These are phyloP conservation scores for Synergus gifuensis DNA, from an alignment of 2,888 invertebrate species.

Conservation along the genomic window DNA sequence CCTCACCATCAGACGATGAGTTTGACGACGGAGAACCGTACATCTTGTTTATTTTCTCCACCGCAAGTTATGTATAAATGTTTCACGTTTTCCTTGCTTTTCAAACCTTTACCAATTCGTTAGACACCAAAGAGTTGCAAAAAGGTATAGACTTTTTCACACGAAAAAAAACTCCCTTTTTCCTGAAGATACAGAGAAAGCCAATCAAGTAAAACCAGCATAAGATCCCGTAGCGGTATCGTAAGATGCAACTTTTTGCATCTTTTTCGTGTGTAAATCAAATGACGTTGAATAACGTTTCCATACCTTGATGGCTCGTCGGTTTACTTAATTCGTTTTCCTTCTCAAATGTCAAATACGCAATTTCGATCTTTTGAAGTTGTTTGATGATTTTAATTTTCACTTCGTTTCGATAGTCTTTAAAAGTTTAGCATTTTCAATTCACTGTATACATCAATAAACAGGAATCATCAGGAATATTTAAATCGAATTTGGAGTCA, in stretches of 20 bases:
- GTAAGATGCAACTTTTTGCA: conserved; percentile 13
- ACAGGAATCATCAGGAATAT: not conserved
- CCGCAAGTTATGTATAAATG: not conserved
- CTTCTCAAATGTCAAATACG: not conserved
- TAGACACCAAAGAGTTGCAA: not conserved
- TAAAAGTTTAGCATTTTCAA: not conserved
- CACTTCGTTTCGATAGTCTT: not conserved
- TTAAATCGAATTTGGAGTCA: too few species aligned
- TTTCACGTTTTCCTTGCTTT: not conserved
- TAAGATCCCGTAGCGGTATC: not conserved
- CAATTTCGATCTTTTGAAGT: not conserved
- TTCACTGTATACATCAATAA: not conserved
- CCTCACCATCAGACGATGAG: conserved; percentile 64
- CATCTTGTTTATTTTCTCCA: not conserved
- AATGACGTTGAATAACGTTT: conserved; percentile 19
- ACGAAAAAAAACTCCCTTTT: not conserved
- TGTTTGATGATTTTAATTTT: not conserved
- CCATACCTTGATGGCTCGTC: not conserved
- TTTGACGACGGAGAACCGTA: conserved; percentile 54
- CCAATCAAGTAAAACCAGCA: not conserved
- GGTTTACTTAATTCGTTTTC: not conserved
- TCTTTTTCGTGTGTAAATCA: conserved; percentile 22
- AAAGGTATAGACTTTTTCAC: not conserved
- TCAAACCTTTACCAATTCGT: not conserved
- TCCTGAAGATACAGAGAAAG: not conserved